Base-by-base conservation (phyloP, 2,797 vertebrate species). In the Myripristis murdjan region DNA sequence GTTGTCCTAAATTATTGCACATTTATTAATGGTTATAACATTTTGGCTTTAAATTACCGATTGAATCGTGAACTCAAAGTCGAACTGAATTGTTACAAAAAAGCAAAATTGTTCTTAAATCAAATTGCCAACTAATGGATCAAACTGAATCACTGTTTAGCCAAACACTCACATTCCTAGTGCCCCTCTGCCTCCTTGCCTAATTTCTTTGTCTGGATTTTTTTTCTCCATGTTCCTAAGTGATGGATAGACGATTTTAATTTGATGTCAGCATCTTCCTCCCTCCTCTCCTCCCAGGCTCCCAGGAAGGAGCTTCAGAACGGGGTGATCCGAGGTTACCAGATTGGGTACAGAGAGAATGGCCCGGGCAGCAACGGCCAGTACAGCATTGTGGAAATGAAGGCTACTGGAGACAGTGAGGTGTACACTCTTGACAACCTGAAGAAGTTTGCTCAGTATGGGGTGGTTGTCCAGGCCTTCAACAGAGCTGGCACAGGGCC, bases 301-400 rank as follows among this genome's bases (percentile, higher is more conserved):
- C 98, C 98, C 0, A 97, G 96, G 91, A 98, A 98, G 83, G 98
- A 99, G 83, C 94, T 99, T 37, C 98, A 98, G 92, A 99, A 99
- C 0, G 98, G 98, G 0, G 96, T 99, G 75, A 99, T 99, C 79
- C 96, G 98, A 0, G 98, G 98, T 70, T 99, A 99, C 93, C 98
- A 99, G 93, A 99, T 99, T 0, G 98, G 98, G 18, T 99, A 99
- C 92, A 93, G 98, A 62, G 98, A 99, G 88, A 99, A 98, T 41
- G 97, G 98, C 61, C 98, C 97, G 0, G 98, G 98, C 85, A 99
- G 98, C 89, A 99, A 96, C 0, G 98, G 98, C 48, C 98, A 99
- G 84, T 99, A 99, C 93, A 99, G 97, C 93, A 99, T 99, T 2
- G 97, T 99, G 90, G 98, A 99, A 92, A 99, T 99, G 97, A 99